Conservation (phyloP, 2,888 invertebrate genomes). For the Drosophila recens region DNA sequence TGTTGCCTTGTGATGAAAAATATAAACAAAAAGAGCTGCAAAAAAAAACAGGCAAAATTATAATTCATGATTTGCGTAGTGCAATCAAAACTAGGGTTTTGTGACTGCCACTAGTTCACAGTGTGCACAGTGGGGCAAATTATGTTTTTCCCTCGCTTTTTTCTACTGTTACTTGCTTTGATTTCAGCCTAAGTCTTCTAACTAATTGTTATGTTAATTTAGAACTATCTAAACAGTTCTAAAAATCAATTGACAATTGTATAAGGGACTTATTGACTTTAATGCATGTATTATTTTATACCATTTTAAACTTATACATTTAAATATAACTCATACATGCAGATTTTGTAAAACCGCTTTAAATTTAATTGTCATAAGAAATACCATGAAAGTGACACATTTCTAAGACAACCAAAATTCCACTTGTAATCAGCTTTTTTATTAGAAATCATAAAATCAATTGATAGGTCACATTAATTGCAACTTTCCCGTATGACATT, state of each 20-base stretch:
- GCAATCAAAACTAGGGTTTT: slow-evolving; percentile 49
- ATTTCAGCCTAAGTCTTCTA: not conserved
- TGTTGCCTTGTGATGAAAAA: slow-evolving; percentile 54
- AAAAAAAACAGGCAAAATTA: slow-evolving; percentile 20
- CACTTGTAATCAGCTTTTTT: not conserved
- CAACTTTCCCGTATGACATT: slow-evolving; percentile 43
- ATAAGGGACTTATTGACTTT: not conserved
- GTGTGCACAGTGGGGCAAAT: slow-evolving; percentile 4
- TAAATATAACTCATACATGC: not conserved
- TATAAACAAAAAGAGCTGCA: slow-evolving; percentile 6
- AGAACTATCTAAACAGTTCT: no score
- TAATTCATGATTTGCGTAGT: slow-evolving; percentile 54
- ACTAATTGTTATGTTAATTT: slow-evolving; percentile 14
- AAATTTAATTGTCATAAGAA: no score
- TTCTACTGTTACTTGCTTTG: not conserved
- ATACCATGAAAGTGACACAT: not conserved
- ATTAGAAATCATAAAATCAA: slow-evolving; percentile 1
- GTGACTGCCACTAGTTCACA: slow-evolving; percentile 7
- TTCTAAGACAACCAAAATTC: not conserved
- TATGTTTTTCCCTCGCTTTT: slow-evolving; percentile 2
- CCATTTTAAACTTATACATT: not conserved
- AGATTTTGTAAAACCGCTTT: no score
- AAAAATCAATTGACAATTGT: not conserved
- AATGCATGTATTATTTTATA: no score
- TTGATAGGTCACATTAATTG: slow-evolving; percentile 26